Evolutionary conservation across 2,888 invertebrate genomes (phyloP).

Genomic region (Pyrrhosoma nymphula): DNA sequence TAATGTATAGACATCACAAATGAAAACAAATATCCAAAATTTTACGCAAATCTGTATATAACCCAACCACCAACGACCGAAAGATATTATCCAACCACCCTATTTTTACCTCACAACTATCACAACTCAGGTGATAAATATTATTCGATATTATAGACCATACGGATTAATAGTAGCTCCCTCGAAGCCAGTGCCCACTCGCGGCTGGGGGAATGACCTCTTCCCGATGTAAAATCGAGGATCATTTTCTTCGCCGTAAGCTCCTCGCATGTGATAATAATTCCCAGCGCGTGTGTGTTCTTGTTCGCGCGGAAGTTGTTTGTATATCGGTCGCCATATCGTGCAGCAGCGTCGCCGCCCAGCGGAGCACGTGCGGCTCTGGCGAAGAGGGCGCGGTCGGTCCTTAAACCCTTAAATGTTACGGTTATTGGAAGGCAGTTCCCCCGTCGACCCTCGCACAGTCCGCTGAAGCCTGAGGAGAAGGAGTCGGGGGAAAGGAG

Average conservation of each 20-base stretch:
- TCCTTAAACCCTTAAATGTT: not conserved
- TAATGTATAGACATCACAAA: too few relatives aligned
- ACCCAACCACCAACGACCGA: too few relatives aligned
- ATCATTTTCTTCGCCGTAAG: not conserved
- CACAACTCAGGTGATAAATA: too few relatives aligned
- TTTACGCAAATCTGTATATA: too few relatives aligned
- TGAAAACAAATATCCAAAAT: too few relatives aligned
- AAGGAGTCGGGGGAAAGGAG: not conserved
- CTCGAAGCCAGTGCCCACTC: too few relatives aligned
- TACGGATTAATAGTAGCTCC: too few relatives aligned
- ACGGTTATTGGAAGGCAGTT: slow-evolving; percentile 12
- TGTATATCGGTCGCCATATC: not conserved
- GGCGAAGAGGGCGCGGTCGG: not conserved
- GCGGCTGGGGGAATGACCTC: too few relatives aligned
- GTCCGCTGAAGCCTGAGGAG: not conserved
- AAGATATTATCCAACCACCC: too few relatives aligned
- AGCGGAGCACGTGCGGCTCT: not conserved
- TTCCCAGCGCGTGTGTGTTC: not conserved
- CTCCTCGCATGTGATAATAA: not conserved
- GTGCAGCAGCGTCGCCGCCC: not conserved
- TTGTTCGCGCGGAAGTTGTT: not conserved
- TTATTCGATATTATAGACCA: too few relatives aligned
- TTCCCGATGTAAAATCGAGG: not conserved
- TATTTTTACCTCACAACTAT: too few relatives aligned
- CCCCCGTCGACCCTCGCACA: not conserved